Evolutionary conservation across 1,140 invertebrate species (phyloP).

Genomic region (Drosophila parvula): DNA sequence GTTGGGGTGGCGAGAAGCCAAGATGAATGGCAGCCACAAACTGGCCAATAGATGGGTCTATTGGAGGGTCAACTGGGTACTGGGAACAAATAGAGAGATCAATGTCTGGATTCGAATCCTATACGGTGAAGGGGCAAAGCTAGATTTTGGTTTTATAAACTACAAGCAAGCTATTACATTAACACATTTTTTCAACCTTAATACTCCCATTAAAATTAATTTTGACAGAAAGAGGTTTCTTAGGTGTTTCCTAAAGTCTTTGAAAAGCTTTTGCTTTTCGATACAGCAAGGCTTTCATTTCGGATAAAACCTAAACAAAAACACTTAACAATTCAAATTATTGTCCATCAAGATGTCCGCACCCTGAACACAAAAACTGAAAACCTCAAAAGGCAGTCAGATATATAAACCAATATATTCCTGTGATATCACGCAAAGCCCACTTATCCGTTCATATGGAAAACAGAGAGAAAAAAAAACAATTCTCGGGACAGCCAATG

Average conservation of each 20-base stretch:
- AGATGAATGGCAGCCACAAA: conserved; percentile 27
- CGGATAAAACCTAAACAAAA: conserved; percentile 21
- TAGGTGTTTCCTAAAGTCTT: neutral
- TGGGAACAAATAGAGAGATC: conserved; percentile 22
- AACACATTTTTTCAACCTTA: neutral
- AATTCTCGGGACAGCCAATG: neutral
- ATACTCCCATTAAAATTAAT: neutral
- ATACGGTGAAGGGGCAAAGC: neutral
- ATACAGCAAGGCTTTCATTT: conserved; percentile 13
- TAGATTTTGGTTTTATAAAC: neutral
- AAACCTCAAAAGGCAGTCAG: conserved; percentile 14
- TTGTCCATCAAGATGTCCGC: conserved; percentile 74
- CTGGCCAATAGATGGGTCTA: conserved; percentile 11
- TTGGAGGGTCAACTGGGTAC: conserved; percentile 10
- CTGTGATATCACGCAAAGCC: conserved; percentile 39
- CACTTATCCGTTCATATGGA: conserved; percentile 7
- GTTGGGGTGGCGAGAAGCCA: conserved; percentile 37
- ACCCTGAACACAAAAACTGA: conserved; percentile 40
- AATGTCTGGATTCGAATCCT: neutral
- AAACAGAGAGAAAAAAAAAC: neutral
- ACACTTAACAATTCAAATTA: conserved; percentile 44
- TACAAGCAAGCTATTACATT: neutral
- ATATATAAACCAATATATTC: conserved; percentile 27
- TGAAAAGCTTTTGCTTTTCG: neutral
- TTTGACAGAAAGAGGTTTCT: neutral